A percentile compares a stretch with the other conserved stretches of the same genome.
Conservation (phyloP, 2,113 vertebrate genomes). For the Lampris incognitus region DNA sequence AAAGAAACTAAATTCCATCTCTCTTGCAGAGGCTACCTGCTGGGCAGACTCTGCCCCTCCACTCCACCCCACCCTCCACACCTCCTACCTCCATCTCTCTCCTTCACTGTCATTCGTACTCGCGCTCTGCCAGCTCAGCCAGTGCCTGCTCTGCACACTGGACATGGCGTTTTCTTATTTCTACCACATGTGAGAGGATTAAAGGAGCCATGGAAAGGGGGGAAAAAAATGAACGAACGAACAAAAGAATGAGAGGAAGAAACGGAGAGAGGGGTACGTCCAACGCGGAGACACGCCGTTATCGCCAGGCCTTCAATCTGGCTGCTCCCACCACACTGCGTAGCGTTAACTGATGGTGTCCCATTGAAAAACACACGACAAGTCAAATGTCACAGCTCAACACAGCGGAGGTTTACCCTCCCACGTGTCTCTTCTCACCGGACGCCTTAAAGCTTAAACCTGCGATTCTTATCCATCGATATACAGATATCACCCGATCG, state of each 20-base stretch:
- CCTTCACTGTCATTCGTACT: not conserved
- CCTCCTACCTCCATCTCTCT: not conserved
- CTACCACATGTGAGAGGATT: slow-evolving; percentile 2
- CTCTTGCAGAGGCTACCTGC: slow-evolving; percentile 39
- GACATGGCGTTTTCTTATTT: slow-evolving; percentile 17
- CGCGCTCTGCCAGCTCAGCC: not conserved
- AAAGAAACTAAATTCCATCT: slow-evolving; percentile 27
- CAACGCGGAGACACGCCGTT: not conserved
- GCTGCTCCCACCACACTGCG: not conserved
- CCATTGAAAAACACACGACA: not conserved
- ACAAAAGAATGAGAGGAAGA: slow-evolving; percentile 28
- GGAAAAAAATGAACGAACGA: slow-evolving; percentile 16
- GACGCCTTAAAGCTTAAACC: slow-evolving; percentile 4
- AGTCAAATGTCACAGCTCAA: not conserved
- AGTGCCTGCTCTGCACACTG: slow-evolving; percentile 6
- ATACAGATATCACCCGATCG: no score
- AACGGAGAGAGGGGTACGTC: slow-evolving; percentile 23
- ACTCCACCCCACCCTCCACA: no score
- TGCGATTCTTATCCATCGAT: no score
- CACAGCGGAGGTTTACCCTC: not conserved
- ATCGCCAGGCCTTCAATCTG: not conserved
- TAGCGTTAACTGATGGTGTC: not conserved
- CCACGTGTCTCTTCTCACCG: not conserved
- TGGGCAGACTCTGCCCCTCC: slow-evolving; percentile 13
- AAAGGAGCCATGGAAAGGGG: slow-evolving; percentile 21